Base-by-base conservation (phyloP, 2,888 invertebrate species). In the Leptogaster cylindrica region DNA sequence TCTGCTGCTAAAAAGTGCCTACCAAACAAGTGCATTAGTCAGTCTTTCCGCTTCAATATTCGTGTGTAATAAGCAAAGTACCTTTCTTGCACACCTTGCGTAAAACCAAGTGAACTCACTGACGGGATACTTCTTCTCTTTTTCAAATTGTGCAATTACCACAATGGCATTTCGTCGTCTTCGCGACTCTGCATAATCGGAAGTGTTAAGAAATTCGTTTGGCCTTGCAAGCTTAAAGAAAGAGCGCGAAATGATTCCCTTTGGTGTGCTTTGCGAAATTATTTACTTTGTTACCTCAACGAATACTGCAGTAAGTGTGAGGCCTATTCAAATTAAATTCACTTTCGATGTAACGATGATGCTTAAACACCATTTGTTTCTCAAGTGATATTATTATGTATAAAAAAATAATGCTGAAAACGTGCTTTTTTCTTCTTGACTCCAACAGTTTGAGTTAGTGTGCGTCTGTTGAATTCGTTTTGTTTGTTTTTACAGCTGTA, bases 81-180 rank as follows among this genome's bases (percentile, higher is more conserved):
- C 23, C 20, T 52, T 18, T 20, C 18, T 18, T 52, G 28, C 28
- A 23, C 23, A 10, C 36, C 2, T 3, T 7, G 1, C 2, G 20
- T 18, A 41, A 41, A 41, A n/a, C 14, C 5, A 41, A 41, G 8
- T 46, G 18, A 18, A 20, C 46, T 46, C 18, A 16, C 31, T n/a
- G 28, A n/a, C n/a, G n/a, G 12, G 27, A 12, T 51, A 12, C 20
- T 33, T 18, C 18, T 58, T 36, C 39, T 25, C 18, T 36, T 48
- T 50, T 65, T 50, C 2, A 28, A 61, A 41, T 61, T 61, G 61
- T 61, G 61, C 61, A 61, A 61, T 25, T 28, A 7, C 44, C 28
- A 28, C 61, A 61, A 61, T 44, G 61, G 61, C 44, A 61, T 61
- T 61, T 61, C 61, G 12, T 25, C 61, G 61, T 61, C 61, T 61